Evolutionary conservation across 2,888 invertebrate genomes (phyloP), one percentile per base, ranked within the genome.

Genomic region (Melinaea marsaeus): DNA sequence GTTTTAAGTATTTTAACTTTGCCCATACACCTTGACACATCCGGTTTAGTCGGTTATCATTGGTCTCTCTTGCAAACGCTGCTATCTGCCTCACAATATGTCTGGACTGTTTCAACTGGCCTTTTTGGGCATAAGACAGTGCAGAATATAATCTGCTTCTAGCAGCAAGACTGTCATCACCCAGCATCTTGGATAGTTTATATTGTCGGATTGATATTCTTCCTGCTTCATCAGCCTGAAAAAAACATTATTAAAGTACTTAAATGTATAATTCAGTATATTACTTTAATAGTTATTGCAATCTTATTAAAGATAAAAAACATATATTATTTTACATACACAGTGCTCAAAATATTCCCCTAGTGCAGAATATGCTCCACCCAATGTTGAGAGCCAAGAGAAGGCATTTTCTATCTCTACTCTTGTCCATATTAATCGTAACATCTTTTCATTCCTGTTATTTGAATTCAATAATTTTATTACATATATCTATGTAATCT

Each of bases 301-400:
- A 55, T 33, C 4, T 11, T 5, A 34, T 9, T 34, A 35, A n/a
- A 46, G 13, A 46, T n/a, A n/a, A 1, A n/a, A 37, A 32, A 57
- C 61, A 22, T 22, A 22, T 22, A 22, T 22, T 22, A 22, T 22
- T 22, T 22, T 63, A 88, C 94, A 91, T 92, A 96, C 96, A 90
- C 95, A 97, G 75, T 93, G 88, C 60, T 92, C 88, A 83, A 95
- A 95, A 76, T 96, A 94, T 79, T 99, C 98, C 2, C 99, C 99
- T 61, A 99, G 91, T 1, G 98, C 96, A 2, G 99, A 99, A 84
- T 96, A 99, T 1, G 98, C 99, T 57, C 99, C 99, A 2, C 99
- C 99, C 13, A 99, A 92, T 0, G 99, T 99, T 32, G 98, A 99
- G 34, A 99, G 86, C 97, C 98, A 98, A 22, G 98, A 97, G 92